Evolutionary conservation across 2,888 invertebrate genomes (phyloP).

Genomic region (Clivina fossor): DNA sequence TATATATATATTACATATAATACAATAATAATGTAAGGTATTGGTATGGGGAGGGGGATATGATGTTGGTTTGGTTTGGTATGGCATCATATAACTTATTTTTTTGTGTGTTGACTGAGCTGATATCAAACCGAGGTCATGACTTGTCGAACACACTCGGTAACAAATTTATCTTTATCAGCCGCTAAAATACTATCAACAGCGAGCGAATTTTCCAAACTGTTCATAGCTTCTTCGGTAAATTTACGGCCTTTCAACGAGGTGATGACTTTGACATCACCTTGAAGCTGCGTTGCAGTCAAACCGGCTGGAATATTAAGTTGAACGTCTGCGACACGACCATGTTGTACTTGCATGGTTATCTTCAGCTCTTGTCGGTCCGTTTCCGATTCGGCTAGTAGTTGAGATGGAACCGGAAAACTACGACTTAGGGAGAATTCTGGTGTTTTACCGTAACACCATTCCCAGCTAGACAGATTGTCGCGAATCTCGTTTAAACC

Average conservation of each 20-base stretch:
- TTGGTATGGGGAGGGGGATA: no score
- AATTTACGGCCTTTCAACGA: conserved; percentile 67
- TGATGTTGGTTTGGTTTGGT: no score
- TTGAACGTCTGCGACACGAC: conserved; percentile 66
- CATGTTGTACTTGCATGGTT: conserved; percentile 65
- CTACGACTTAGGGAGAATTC: conserved; percentile 72
- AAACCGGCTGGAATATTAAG: conserved; percentile 65
- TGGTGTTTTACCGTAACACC: conserved; percentile 87
- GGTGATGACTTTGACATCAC: conserved; percentile 66
- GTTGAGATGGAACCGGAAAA: conserved; percentile 61
- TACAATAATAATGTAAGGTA: no score
- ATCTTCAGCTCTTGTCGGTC: conserved; percentile 59
- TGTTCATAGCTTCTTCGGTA: conserved; percentile 63
- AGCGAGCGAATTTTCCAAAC: conserved; percentile 55
- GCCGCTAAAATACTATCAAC: conserved; percentile 48
- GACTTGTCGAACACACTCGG: conserved; percentile 64
- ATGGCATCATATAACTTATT: neutral
- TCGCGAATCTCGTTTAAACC: conserved; percentile 71
- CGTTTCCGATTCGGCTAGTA: conserved; percentile 45
- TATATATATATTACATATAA: neutral
- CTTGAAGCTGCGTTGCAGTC: conserved; percentile 61
- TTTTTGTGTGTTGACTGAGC: conserved; percentile 6
- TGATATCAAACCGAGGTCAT: conserved; percentile 57
- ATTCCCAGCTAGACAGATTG: conserved; percentile 79
- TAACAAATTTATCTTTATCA: conserved; percentile 63